A percentile compares a stretch with the other conserved stretches of the same genome.
These are phyloP conservation scores for Gambusia yucatana DNA, from an alignment of 2,797 vertebrate species.

Conservation along the genomic window DNA sequence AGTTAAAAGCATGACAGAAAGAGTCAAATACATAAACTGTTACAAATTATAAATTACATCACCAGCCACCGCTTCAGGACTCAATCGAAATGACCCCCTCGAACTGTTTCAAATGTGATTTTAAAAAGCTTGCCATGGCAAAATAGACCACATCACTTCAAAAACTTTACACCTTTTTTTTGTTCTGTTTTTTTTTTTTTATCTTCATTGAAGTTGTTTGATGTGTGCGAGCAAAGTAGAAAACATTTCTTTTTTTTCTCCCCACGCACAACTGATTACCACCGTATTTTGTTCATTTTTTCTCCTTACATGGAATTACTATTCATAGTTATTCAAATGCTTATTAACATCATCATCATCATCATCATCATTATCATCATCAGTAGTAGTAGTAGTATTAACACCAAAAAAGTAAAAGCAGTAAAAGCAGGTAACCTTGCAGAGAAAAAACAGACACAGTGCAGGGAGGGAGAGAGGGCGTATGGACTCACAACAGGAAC, in stretches of 20 bases:
- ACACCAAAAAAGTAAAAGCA: constrained; percentile 85
- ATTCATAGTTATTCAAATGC: constrained; percentile 85
- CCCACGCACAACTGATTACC: constrained; percentile 71
- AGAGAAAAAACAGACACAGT: constrained; percentile 84
- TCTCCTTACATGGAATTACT: constrained; percentile 81
- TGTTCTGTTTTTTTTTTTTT: constrained; percentile 21
- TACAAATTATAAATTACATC: constrained; percentile 79
- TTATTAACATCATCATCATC: constrained; percentile 80
- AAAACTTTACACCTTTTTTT: constrained; percentile 77
- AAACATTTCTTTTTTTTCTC: constrained; percentile 74
- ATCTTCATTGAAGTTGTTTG: constrained; percentile 51
- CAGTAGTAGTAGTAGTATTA: constrained; percentile 83
- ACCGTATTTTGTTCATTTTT: constrained; percentile 64
- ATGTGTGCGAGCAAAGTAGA: constrained; percentile 80
- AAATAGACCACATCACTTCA: constrained; percentile 82
- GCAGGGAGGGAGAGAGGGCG: constrained; percentile 57
- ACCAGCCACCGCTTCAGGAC: constrained; percentile 61
- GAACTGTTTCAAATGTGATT: constrained; percentile 65
- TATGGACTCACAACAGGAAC: constrained; percentile 83
- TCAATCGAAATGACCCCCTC: constrained; percentile 59
- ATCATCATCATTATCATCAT: constrained; percentile 51
- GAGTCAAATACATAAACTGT: constrained; percentile 60
- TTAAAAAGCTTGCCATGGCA: constrained; percentile 83
- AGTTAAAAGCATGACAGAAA: constrained; percentile 67
- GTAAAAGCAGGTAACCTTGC: constrained; percentile 77